These are phyloP conservation scores for Agriopis aurantiaria DNA, from an alignment of 2,888 invertebrate genomes.

Conservation along the genomic window DNA sequence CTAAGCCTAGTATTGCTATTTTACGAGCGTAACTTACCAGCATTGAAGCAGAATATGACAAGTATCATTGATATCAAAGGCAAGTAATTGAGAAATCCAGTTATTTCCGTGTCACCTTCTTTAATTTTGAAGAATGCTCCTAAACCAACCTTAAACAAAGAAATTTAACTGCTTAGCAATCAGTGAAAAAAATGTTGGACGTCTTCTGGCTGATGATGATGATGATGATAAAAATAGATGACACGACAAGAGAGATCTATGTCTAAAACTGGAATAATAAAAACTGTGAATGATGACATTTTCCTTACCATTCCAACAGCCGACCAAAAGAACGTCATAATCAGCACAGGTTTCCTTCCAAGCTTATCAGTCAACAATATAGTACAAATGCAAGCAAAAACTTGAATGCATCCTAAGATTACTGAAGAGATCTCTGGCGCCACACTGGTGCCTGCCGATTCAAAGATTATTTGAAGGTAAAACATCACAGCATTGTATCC, in stretches of 20 bases:
- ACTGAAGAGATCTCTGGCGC: slow-evolving; percentile 58
- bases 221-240: no score
- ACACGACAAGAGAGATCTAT: no score
- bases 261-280: no score
- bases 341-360: slow-evolving; percentile 58
- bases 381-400: slow-evolving; percentile 54
- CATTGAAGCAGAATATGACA: slow-evolving; percentile 32
- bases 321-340: slow-evolving; percentile 49
- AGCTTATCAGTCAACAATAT: slow-evolving; percentile 53
- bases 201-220: no score
- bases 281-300: not conserved
- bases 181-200: no score
- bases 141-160: slow-evolving; percentile 39
- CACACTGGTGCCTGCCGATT: slow-evolving; percentile 56
- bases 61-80: slow-evolving; percentile 36
- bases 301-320: slow-evolving; percentile 59
- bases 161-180: not conserved
- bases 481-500: slow-evolving; percentile 58
- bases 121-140: slow-evolving; percentile 42
- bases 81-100: slow-evolving; percentile 45
- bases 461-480: slow-evolving; percentile 61
- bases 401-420: slow-evolving; percentile 57
- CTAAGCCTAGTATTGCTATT: no score
- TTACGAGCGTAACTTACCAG: slow-evolving; percentile 19
- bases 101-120: slow-evolving; percentile 15